phyloP scores from a whole-genome alignment of 2,113 vertebrate species.

The Semnornis frantzii region DNA sequence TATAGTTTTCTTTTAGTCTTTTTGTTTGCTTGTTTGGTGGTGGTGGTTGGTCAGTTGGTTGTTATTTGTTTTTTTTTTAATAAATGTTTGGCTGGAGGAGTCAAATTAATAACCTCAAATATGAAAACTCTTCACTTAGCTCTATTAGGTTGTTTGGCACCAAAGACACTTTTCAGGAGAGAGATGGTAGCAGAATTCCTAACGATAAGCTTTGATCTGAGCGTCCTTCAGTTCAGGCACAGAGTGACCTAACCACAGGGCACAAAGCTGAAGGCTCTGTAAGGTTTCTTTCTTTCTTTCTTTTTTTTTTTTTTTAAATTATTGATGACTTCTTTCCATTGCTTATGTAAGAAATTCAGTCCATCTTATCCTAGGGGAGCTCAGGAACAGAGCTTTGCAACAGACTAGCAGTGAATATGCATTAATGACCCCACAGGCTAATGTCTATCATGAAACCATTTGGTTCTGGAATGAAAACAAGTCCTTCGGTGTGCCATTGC shows the following conservation, averaged over 20 bases:
- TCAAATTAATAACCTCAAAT: neutral
- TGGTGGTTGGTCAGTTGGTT: neutral
- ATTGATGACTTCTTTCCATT: slow-evolving; percentile 37
- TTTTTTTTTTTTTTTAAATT: slow-evolving; percentile 36
- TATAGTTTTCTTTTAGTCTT: neutral
- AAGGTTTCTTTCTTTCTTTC: neutral
- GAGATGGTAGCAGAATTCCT: neutral
- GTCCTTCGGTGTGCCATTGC: neutral
- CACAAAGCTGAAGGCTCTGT: neutral
- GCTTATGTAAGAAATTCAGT: slow-evolving; percentile 32
- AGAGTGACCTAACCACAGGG: slow-evolving; percentile 20
- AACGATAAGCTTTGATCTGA: neutral
- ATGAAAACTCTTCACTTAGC: neutral
- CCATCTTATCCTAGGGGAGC: slow-evolving; percentile 7
- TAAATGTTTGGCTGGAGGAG: neutral
- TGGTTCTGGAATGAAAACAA: slow-evolving; percentile 33
- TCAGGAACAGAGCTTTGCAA: neutral
- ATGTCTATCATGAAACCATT: neutral
- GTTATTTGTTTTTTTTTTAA: neutral
- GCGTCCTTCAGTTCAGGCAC: neutral
- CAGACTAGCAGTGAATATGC: neutral
- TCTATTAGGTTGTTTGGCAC: neutral
- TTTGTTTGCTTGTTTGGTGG: no score
- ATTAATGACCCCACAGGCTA: neutral
- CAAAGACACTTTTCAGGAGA: neutral